Percentiles rank a stretch among this genome's conserved stretches.
Conservation (phyloP, 2,797 vertebrate species). For the Odontamblyopus lacepedii region DNA sequence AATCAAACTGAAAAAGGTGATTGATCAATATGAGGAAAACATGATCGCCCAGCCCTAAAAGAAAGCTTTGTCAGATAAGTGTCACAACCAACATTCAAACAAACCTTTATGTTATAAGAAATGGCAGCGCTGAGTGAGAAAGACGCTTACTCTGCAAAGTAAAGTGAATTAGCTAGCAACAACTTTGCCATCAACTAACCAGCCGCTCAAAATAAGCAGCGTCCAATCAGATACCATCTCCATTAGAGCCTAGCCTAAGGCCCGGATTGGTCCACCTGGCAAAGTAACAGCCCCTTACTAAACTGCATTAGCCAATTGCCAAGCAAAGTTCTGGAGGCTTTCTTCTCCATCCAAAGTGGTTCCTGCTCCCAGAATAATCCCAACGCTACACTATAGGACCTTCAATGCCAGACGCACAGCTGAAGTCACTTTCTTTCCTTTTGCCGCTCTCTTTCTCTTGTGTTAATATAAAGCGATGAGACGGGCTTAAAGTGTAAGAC, state of each 20-base stretch:
- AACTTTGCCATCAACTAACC: conserved; percentile 50
- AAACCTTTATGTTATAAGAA: conserved; percentile 10
- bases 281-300: conserved; percentile 37
- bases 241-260: conserved; percentile 30
- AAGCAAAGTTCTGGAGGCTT: conserved; percentile 38
- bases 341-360: conserved; percentile 36
- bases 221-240: conserved; percentile 64
- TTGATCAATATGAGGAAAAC: too few species aligned
- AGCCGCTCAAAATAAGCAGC: conserved; percentile 40
- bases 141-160: conserved; percentile 11
- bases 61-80: too few species aligned
- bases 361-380: conserved; percentile 43
- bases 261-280: conserved; percentile 52
- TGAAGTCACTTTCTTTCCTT: conserved; percentile 37
- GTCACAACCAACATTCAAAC: background rate
- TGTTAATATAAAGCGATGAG: conserved; percentile 41
- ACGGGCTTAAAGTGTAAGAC: conserved; percentile 37
- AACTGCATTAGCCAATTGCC: conserved; percentile 38
- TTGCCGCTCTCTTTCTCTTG: conserved; percentile 26
- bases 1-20: too few species aligned
- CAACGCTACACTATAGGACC: conserved; percentile 8
- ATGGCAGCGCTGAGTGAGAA: conserved; percentile 10
- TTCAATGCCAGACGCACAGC: conserved; percentile 33
- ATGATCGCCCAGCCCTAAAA: too few species aligned
- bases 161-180: conserved; percentile 14